phyloP scores from a whole-genome alignment of 2,113 vertebrate genomes.

The Sitta europaea region DNA sequence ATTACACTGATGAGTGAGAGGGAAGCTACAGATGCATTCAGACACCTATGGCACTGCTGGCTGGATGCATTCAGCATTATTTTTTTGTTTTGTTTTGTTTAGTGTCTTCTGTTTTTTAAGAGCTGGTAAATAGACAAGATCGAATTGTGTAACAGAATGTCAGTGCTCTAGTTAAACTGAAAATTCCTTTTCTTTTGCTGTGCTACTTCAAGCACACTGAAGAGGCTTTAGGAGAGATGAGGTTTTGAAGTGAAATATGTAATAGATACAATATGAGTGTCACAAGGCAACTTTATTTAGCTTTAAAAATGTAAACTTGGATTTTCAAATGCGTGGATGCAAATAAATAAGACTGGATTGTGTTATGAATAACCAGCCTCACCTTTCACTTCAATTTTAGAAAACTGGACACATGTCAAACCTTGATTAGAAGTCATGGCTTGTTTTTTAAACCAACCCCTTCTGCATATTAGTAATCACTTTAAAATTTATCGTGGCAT shows the following conservation, averaged over 20 bases:
- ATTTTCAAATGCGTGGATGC: conserved; percentile 58
- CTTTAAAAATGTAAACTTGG: conserved; percentile 75
- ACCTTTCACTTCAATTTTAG: conserved; percentile 15
- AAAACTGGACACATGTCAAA: conserved; percentile 3
- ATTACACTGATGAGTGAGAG: conserved; percentile 82
- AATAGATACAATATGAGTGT: conserved; percentile 80
- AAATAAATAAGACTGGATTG: conserved; percentile 44
- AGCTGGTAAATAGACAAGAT: conserved; percentile 81
- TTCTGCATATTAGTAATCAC: not conserved
- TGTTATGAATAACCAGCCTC: not conserved
- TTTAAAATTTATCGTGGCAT: not conserved
- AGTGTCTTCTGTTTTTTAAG: conserved; percentile 78
- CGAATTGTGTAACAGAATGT: conserved; percentile 82
- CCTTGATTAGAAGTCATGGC: not conserved
- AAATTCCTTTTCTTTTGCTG: conserved; percentile 82
- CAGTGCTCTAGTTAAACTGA: conserved; percentile 83
- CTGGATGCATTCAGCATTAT: conserved; percentile 68
- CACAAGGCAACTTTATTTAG: conserved; percentile 78
- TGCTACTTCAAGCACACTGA: conserved; percentile 78
- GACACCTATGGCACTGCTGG: conserved; percentile 75
- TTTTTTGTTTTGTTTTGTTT: conserved; percentile 54
- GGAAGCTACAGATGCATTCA: conserved; percentile 76
- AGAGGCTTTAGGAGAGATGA: conserved; percentile 82
- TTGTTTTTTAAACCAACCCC: not conserved
- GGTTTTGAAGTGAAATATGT: conserved; percentile 85